phyloP scores from a whole-genome alignment of 2,888 invertebrate species.

The Orgyia antiqua region DNA sequence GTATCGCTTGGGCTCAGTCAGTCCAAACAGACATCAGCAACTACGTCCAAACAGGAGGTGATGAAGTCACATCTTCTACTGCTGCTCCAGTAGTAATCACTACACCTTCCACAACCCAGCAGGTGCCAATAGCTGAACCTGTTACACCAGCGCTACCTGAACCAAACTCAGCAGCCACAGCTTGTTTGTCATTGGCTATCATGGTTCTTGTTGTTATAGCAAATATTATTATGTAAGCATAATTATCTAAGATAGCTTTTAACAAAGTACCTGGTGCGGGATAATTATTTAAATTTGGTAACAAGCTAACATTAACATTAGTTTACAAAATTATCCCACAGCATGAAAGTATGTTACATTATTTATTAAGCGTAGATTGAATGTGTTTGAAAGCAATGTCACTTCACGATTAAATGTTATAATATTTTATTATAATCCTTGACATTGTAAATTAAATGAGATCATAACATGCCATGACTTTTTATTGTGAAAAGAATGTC shows the following conservation, averaged over 20 bases:
- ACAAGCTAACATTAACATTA: no score
- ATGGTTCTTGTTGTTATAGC: constrained; percentile 33
- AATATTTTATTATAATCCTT: no score
- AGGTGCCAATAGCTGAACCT: constrained; percentile 31
- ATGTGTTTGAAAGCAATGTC: no score
- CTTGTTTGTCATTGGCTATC: constrained; percentile 35
- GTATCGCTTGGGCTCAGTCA: constrained; percentile 37
- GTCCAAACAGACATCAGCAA: constrained; percentile 35
- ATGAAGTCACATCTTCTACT: constrained; percentile 7
- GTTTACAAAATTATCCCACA: no score
- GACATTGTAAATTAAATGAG: no score
- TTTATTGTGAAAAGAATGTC: no score
- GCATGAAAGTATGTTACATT: background rate
- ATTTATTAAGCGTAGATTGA: background rate
- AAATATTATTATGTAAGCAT: constrained; percentile 37
- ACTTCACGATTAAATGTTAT: no score
- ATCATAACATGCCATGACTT: no score
- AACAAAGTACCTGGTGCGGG: background rate
- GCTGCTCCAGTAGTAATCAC: constrained; percentile 3
- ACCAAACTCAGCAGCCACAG: constrained; percentile 39
- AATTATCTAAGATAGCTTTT: background rate
- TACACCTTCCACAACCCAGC: constrained; percentile 7
- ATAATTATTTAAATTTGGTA: no score
- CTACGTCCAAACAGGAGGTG: constrained; percentile 38
- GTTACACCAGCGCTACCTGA: constrained; percentile 39